Percentiles rank a stretch among this genome's conserved stretches.
phyloP scores from a whole-genome alignment of 92 coral and sea anemone species.

The Heteractis magnifica region DNA sequence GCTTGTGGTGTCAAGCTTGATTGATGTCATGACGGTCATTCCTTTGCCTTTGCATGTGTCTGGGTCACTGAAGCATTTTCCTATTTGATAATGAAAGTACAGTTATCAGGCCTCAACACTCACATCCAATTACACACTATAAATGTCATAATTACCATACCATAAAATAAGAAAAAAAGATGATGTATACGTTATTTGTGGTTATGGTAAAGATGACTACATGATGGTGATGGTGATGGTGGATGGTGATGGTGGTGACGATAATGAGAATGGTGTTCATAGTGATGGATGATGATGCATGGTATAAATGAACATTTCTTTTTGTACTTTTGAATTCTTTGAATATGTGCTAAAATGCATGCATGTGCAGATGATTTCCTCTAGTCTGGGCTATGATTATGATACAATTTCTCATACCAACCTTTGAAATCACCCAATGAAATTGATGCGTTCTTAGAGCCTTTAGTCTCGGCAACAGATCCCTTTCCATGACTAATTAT shows the following conservation, averaged over 20 bases:
- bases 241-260: too few species aligned
- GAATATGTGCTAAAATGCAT: too few species aligned
- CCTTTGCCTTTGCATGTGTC: conserved; percentile 68
- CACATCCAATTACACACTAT: too few species aligned
- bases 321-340: too few species aligned
- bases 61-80: conserved; percentile 88
- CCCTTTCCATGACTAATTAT: conserved; percentile 57
- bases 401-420: conserved; percentile 10
- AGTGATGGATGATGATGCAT: background rate
- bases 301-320: background rate
- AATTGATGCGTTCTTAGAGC: conserved; percentile 56
- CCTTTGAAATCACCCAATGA: conserved; percentile 78
- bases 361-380: too few species aligned
- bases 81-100: conserved; percentile 8
- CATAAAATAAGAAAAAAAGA: too few species aligned
- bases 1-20: conserved; percentile 59
- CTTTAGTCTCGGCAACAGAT: conserved; percentile 59
- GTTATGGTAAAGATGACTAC: background rate
- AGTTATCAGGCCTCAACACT: background rate
- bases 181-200: too few species aligned
- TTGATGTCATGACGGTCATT: conserved; percentile 64
- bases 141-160: too few species aligned
- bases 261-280: background rate
- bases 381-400: background rate
- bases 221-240: background rate